Conservation (phyloP, 2,888 invertebrate genomes). For the Harpagoxenus sublaevis region DNA sequence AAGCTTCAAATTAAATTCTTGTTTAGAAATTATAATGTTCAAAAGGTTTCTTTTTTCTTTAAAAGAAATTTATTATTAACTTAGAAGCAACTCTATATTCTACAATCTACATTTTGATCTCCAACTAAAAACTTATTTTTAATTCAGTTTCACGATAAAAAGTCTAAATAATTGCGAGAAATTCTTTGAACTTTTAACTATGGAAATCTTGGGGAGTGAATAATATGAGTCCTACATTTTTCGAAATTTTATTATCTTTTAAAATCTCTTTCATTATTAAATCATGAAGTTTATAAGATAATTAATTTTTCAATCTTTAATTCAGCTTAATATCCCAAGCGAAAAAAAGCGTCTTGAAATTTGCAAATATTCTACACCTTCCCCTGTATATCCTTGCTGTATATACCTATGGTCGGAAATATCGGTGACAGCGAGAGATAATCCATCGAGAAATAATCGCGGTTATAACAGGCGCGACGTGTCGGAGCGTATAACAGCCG, state of each 20-base stretch:
- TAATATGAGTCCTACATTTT: background rate
- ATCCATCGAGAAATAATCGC: constrained; percentile 25
- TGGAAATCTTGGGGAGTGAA: background rate
- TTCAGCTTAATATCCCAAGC: background rate
- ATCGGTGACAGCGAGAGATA: constrained; percentile 6
- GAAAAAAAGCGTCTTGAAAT: background rate
- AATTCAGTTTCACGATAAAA: background rate
- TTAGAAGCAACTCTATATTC: background rate
- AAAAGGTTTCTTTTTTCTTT: background rate
- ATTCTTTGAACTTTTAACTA: background rate
- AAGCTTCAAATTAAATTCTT: background rate
- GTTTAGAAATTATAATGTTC: background rate
- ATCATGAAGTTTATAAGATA: background rate
- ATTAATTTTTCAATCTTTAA: background rate
- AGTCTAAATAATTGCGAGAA: background rate
- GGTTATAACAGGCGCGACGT: constrained; percentile 25
- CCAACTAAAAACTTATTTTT: background rate
- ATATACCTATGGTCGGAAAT: background rate
- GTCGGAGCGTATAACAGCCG: constrained; percentile 34
- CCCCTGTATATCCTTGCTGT: background rate
- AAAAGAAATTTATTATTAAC: background rate
- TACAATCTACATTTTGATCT: background rate
- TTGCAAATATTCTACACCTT: background rate
- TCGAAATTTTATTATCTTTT: background rate
- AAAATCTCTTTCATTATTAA: background rate